Evolutionary conservation across 2,888 invertebrate species (phyloP).

Genomic region (Drosophila koepferae): DNA sequence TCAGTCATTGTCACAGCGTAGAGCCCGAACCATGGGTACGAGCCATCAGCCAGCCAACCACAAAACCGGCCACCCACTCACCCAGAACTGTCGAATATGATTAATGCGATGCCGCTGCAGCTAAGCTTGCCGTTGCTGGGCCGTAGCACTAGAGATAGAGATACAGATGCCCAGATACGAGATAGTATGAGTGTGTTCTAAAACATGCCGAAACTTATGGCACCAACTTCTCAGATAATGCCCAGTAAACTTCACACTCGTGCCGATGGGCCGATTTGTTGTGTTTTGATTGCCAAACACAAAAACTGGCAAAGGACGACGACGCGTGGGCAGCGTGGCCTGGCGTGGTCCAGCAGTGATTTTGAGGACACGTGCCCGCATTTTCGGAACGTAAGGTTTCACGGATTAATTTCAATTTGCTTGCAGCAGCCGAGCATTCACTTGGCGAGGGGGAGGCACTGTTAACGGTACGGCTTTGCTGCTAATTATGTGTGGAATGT

Average conservation of each 20-base stretch:
- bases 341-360: constrained; percentile 54
- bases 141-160: constrained; percentile 44
- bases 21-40: constrained; percentile 29
- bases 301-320: constrained; percentile 46
- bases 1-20: constrained; percentile 83
- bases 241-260: constrained; percentile 63
- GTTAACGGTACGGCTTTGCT: constrained; percentile 58
- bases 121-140: constrained; percentile 65
- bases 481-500: constrained; percentile 80
- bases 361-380: constrained; percentile 73
- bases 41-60: constrained; percentile 56
- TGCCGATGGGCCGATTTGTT: constrained; percentile 57
- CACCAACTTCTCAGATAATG: constrained; percentile 57
- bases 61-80: constrained; percentile 50
- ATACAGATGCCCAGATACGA: constrained; percentile 43
- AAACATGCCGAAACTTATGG: constrained; percentile 73
- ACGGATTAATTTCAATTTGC: constrained; percentile 83
- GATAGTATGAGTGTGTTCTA: constrained; percentile 44
- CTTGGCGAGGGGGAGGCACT: constrained; percentile 19
- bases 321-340: constrained; percentile 45
- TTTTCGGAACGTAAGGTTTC: constrained; percentile 77
- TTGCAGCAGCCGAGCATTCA: constrained; percentile 31
- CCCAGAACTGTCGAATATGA: constrained; percentile 74
- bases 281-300: constrained; percentile 73
- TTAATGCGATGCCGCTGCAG: constrained; percentile 82